Evolutionary conservation across 2,888 invertebrate species (phyloP).

Genomic region (Zhengitettix transpicula): DNA sequence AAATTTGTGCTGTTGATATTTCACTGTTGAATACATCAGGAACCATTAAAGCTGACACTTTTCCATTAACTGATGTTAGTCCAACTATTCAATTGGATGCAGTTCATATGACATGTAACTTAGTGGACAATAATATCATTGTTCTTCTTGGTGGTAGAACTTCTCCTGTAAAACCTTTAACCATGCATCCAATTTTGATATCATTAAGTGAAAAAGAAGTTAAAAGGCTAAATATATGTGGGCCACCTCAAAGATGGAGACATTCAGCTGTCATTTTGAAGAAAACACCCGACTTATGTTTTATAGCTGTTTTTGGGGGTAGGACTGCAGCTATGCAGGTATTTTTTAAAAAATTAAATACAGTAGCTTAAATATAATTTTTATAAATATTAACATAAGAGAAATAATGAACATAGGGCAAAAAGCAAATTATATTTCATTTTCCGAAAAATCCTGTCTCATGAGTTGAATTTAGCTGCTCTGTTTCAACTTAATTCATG

Average conservation of each 20-base stretch:
- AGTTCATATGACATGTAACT: slow-evolving; percentile 14
- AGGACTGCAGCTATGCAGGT: slow-evolving; percentile 17
- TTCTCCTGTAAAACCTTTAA: slow-evolving; percentile 19
- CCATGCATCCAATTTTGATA: background rate
- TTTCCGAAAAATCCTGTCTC: too few relatives aligned
- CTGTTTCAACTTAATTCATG: too few relatives aligned
- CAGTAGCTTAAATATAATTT: too few relatives aligned
- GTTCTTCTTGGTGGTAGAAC: slow-evolving; percentile 24
- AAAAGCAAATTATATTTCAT: too few relatives aligned
- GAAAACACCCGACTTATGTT: slow-evolving; percentile 6
- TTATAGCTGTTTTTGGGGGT: slow-evolving; percentile 24
- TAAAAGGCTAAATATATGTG: slow-evolving; percentile 1
- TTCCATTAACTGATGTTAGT: too few relatives aligned
- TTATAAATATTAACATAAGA: too few relatives aligned
- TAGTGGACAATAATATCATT: slow-evolving; percentile 9
- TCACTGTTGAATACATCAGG: background rate
- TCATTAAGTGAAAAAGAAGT: background rate
- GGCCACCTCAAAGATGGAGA: slow-evolving; percentile 22
- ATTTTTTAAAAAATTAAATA: background rate
- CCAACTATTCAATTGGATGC: background rate
- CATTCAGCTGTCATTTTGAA: slow-evolving; percentile 21
- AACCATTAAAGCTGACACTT: background rate
- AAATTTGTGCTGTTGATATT: background rate
- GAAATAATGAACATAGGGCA: too few relatives aligned
- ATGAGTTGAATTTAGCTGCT: too few relatives aligned